Conservation (phyloP, 2,888 invertebrate genomes). For the Campoletis raptor region DNA sequence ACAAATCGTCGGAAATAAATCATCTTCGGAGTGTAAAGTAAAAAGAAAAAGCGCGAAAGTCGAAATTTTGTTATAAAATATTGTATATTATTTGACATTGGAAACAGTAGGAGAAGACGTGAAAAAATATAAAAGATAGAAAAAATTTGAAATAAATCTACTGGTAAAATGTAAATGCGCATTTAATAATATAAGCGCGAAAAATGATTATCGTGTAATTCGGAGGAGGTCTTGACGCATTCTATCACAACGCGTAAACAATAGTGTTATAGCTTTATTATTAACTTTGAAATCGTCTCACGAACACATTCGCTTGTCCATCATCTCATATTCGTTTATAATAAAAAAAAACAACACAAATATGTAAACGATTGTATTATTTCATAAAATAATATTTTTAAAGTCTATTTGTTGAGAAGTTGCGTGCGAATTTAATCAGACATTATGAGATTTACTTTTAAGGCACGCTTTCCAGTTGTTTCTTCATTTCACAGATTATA, state of each 20-base stretch:
- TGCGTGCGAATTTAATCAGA: conserved; percentile 14
- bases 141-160: conserved; percentile 30
- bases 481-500: too few relatives aligned
- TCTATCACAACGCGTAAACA: conserved; percentile 43
- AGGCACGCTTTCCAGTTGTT: neutral
- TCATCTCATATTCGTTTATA: conserved; percentile 11
- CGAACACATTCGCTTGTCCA: conserved; percentile 8
- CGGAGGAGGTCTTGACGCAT: conserved; percentile 61
- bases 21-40: conserved; percentile 6
- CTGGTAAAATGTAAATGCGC: conserved; percentile 42
- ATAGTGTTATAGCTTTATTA: neutral
- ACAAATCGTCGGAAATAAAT: conserved; percentile 36
- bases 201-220: conserved; percentile 54
- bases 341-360: neutral
- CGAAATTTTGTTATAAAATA: conserved; percentile 30
- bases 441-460: neutral
- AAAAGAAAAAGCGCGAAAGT: conserved; percentile 19
- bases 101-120: neutral
- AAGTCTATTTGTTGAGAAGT: conserved; percentile 2
- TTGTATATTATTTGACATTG: conserved; percentile 30
- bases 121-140: neutral
- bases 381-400: conserved; percentile 11
- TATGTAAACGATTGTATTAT: conserved; percentile 1
- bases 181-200: conserved; percentile 29
- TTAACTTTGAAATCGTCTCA: conserved; percentile 23